Evolutionary conservation across 2,797 vertebrate species (phyloP), one percentile per base, ranked within the genome.

Genomic region (Halcyon leucocephala): DNA sequence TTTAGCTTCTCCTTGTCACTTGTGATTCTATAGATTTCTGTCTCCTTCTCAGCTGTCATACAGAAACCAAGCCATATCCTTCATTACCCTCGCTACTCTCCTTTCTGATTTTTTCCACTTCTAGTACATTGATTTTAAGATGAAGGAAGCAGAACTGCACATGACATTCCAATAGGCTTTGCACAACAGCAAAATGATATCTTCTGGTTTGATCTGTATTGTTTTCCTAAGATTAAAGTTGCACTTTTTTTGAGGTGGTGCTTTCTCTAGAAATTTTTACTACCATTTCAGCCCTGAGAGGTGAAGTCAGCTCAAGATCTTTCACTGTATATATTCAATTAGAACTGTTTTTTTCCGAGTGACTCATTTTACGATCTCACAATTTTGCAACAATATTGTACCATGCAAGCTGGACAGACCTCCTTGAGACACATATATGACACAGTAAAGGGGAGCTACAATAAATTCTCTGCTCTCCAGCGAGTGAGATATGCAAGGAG

Each of bases 401-500:
- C 69, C 21, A 22, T 1, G 9, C 29, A 60, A 73, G n/a, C 26
- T 6, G 2, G 51, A 55, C 33, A 48, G 7, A 70, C 29, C 39
- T 72, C 37, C 64, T 62, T 0, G 0, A 55, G 54, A 41, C 39
- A 42, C 24, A 11, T 12, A 28, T 0, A 6, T 52, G 57, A 42
- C 26, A 17, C 9, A 5, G 20, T 16, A 42, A 39, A 88, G 14
- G 71, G 48, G 19, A 35, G 14, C 20, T 19, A 8, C 13, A 35
- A 71, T 49, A 87, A 31, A 4, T 13, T 41, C 17, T 83, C 48
- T 35, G 16, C 37, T 48, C 31, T 66, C 29, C 49, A 78, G 24
- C 7, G 31, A 25, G 28, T 18, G 37, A 41, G 35, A 54, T n/a
- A 22, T 0, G 0, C 42, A 44, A 39, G 4, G 17, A 37, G 11